These are phyloP conservation scores for Gopherus flavomarginatus DNA, from an alignment of 2,113 vertebrate genomes.

Conservation along the genomic window DNA sequence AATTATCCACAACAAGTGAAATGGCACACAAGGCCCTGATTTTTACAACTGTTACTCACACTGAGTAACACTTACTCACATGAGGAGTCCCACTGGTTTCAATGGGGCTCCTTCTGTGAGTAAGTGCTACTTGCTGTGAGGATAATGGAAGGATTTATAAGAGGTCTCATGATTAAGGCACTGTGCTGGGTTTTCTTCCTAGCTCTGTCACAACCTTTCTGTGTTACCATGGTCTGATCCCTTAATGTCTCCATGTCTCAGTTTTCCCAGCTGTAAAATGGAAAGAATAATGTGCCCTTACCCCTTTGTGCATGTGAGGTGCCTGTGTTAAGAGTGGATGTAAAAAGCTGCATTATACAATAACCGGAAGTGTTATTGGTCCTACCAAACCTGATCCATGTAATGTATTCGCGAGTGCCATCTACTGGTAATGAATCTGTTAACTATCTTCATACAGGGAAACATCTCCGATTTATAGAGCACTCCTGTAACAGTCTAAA, in stretches of 20 bases:
- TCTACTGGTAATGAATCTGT: background rate
- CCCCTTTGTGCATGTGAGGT: background rate
- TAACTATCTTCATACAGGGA: background rate
- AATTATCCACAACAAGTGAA: background rate
- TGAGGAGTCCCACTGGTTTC: background rate
- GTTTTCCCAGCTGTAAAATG: background rate
- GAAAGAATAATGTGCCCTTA: background rate
- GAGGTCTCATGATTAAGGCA: background rate
- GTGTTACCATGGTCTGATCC: background rate
- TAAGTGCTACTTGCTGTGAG: background rate
- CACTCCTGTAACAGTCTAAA: background rate
- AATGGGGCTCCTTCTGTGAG: background rate
- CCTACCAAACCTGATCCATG: background rate
- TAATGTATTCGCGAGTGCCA: background rate
- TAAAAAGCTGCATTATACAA: background rate
- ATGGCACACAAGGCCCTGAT: background rate
- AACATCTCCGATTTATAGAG: background rate
- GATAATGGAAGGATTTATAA: background rate
- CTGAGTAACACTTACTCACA: background rate
- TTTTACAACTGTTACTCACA: background rate
- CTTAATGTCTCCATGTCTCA: background rate
- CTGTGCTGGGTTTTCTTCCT: background rate
- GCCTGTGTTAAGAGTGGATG: background rate
- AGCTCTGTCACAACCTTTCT: background rate
- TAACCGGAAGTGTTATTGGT: background rate